A percentile compares a stretch with the other conserved stretches of the same genome.
These are phyloP conservation scores for Nautilus pompilius DNA, from an alignment of 1,140 invertebrate species.

Conservation along the genomic window DNA sequence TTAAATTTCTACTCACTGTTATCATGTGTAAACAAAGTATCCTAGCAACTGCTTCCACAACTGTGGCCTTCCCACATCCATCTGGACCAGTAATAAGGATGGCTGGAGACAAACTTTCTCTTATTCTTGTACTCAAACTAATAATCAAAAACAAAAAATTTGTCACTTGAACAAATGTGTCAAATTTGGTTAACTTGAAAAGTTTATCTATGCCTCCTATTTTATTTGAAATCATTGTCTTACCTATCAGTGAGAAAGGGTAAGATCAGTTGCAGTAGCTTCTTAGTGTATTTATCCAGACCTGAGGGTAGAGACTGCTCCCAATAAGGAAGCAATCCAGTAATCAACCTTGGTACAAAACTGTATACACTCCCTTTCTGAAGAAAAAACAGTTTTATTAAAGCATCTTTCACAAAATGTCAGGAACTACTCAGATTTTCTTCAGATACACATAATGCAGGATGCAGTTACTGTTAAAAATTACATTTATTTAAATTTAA, in stretches of 20 bases:
- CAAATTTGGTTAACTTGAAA: no score
- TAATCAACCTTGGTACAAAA: conserved; percentile 32
- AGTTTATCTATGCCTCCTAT: no score
- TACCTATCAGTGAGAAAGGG: conserved; percentile 34
- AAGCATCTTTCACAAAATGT: no score
- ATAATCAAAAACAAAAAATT: background rate
- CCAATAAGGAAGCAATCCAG: conserved; percentile 27
- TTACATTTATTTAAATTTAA: no score
- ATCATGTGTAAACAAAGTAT: conserved; percentile 31
- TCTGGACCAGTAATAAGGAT: conserved; percentile 34
- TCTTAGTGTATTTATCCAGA: conserved; percentile 25
- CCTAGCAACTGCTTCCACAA: conserved; percentile 32
- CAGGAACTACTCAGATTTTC: no score
- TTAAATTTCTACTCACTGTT: background rate
- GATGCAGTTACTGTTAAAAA: no score
- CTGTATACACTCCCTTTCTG: no score
- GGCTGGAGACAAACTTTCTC: conserved; percentile 14
- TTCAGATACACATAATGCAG: no score
- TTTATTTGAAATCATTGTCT: no score
- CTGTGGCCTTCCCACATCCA: conserved; percentile 41
- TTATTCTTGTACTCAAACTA: background rate
- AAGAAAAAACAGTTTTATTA: no score
- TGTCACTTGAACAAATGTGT: background rate
- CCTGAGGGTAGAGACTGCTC: conserved; percentile 30
- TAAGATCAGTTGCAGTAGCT: conserved; percentile 26